Conservation (phyloP, 2,888 invertebrate species). For the Acronicta psi region DNA sequence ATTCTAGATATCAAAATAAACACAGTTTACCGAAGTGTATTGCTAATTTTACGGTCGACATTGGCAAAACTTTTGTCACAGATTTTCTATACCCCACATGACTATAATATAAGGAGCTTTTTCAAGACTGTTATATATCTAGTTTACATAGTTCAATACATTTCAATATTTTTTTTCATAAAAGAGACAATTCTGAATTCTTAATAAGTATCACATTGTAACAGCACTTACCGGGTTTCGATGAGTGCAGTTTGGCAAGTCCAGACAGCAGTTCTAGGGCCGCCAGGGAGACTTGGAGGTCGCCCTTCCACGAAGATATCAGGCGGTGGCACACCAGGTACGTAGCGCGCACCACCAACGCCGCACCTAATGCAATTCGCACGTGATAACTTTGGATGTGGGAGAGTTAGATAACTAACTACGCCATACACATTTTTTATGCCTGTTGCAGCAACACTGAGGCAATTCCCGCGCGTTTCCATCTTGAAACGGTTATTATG, state of each 20-base stretch:
- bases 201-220: too few species aligned
- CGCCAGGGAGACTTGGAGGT: conserved; percentile 97
- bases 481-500: too few species aligned
- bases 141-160: too few species aligned
- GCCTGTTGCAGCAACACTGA: too few species aligned
- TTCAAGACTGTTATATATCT: too few species aligned
- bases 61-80: too few species aligned
- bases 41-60: too few species aligned
- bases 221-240: conserved; percentile 93
- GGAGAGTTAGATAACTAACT: neutral
- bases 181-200: neutral
- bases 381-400: conserved; percentile 8
- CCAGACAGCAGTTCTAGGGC: conserved; percentile 97
- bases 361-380: conserved; percentile 79
- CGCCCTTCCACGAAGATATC: conserved; percentile 98
- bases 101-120: too few species aligned
- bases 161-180: too few species aligned
- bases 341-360: conserved; percentile 96
- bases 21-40: too few species aligned
- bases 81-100: too few species aligned
- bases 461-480: too few species aligned
- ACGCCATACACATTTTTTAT: conserved; percentile 14
- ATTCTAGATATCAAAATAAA: neutral
- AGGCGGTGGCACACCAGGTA: conserved; percentile 98
- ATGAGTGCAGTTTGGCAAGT: conserved; percentile 96